phyloP scores from a whole-genome alignment of 2,797 vertebrate species.

The Enteromius argenteus region DNA sequence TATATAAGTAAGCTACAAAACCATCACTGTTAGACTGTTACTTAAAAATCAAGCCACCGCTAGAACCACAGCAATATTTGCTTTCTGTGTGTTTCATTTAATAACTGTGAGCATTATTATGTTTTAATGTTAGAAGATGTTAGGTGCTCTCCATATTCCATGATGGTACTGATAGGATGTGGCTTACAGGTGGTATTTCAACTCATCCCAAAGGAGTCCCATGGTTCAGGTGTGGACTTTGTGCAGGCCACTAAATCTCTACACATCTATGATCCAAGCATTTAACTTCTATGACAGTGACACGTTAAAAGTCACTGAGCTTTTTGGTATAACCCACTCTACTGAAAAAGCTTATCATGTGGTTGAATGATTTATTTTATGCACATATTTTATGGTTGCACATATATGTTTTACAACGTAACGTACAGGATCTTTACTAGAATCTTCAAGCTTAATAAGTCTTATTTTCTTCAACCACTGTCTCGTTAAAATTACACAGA shows the following conservation, averaged over 20 bases:
- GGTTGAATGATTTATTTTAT: background rate
- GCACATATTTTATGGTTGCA: background rate
- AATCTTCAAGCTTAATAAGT: background rate
- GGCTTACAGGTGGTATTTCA: background rate
- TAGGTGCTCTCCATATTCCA: background rate
- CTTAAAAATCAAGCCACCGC: background rate
- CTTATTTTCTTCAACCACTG: background rate
- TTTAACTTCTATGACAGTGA: background rate
- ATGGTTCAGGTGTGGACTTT: background rate
- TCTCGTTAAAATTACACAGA: background rate
- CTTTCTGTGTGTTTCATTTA: background rate
- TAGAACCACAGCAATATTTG: background rate
- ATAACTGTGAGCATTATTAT: background rate
- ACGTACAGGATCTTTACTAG: background rate
- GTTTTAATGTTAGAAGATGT: background rate
- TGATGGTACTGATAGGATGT: background rate
- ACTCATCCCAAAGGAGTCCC: background rate
- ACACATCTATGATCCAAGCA: background rate
- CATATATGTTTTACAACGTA: background rate
- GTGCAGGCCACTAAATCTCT: background rate
- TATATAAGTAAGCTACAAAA: background rate
- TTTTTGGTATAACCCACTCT: too few species aligned
- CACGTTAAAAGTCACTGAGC: background rate
- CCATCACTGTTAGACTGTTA: background rate
- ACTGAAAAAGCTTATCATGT: background rate